Evolutionary conservation across 2,113 vertebrate genomes (phyloP).

Genomic region (Brachionichthys hirsutus): DNA sequence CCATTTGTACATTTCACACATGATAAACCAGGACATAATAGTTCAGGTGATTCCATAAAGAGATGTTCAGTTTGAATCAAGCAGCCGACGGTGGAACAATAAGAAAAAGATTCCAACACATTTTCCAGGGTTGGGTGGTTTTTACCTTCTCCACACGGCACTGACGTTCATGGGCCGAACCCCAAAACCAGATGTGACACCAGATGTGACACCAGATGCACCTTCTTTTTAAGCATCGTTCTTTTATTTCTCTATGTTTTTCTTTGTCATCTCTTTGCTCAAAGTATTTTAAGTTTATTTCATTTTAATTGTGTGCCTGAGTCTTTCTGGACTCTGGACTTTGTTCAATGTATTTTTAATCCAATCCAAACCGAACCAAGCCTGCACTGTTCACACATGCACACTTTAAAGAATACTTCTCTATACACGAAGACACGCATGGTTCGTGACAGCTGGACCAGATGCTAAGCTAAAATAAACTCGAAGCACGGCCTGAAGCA

Average conservation of each 20-base stretch:
- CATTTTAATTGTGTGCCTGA: too few relatives aligned
- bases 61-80: slow-evolving; percentile 1
- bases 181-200: slow-evolving; percentile 32
- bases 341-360: too few relatives aligned
- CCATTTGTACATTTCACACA: background rate
- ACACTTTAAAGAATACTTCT: too few relatives aligned
- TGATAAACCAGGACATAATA: background rate
- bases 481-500: background rate
- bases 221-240: background rate
- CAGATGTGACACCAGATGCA: slow-evolving; percentile 40
- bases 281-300: too few relatives aligned
- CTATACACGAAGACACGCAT: too few relatives aligned
- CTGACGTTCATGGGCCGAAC: slow-evolving; percentile 22
- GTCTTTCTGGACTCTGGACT: too few relatives aligned
- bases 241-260: background rate
- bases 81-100: slow-evolving; percentile 13
- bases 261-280: background rate
- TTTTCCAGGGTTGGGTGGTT: background rate
- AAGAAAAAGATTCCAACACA: background rate
- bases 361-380: too few relatives aligned
- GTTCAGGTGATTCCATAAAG: slow-evolving; percentile 3
- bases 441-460: too few relatives aligned
- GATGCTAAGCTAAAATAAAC: too few relatives aligned
- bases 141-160: background rate
- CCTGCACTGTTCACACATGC: too few relatives aligned